phyloP scores from a whole-genome alignment of 2,113 vertebrate genomes.

The Pica pica region DNA sequence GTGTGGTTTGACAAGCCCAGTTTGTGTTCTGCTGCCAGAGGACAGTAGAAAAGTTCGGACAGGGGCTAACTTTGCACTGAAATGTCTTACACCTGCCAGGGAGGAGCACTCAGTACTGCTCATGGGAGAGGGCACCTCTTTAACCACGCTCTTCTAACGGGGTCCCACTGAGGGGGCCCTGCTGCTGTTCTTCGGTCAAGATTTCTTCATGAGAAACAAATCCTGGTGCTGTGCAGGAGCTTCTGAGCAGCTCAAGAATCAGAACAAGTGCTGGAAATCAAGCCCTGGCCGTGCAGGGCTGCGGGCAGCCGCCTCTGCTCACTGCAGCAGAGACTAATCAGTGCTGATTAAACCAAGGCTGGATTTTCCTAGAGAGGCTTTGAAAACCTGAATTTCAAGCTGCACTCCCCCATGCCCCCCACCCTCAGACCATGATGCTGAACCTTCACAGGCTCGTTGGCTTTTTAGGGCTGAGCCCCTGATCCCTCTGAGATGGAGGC shows the following conservation, averaged over 20 bases:
- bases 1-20: background rate
- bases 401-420: background rate
- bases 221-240: background rate
- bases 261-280: background rate
- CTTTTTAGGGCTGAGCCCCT: background rate
- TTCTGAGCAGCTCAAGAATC: background rate
- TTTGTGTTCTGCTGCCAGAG: background rate
- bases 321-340: background rate
- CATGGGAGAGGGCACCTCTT: background rate
- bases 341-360: background rate
- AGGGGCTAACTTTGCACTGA: background rate
- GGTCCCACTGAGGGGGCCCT: background rate
- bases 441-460: background rate
- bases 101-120: background rate
- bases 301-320: background rate
- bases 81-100: background rate
- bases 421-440: background rate
- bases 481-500: background rate
- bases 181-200: background rate
- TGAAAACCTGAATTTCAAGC: background rate
- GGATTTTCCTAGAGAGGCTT: background rate
- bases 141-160: accelerated
- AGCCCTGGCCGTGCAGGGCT: background rate
- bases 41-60: background rate
- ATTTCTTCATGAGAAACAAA: background rate